Evolutionary conservation across 1,140 invertebrate genomes (phyloP).

Genomic region (Riptortus pedestris): DNA sequence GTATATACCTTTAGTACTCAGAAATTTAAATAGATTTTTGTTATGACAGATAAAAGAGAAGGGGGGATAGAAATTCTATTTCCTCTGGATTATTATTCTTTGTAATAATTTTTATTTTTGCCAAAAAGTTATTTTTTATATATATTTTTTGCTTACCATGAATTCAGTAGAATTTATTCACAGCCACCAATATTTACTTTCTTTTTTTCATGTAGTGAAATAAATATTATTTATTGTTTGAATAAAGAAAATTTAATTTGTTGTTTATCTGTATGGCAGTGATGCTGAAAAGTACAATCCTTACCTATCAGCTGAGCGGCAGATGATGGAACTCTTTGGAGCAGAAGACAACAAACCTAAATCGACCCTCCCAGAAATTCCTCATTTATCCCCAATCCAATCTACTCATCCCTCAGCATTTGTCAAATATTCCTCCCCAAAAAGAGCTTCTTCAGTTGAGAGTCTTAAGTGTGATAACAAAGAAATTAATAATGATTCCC

Average conservation of each 20-base stretch:
- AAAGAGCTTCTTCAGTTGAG: not conserved
- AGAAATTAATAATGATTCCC: constrained; percentile 30
- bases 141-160: too few species aligned
- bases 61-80: too few species aligned
- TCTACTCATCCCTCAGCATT: constrained; percentile 41
- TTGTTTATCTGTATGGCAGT: constrained; percentile 13
- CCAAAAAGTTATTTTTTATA: too few species aligned
- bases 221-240: too few species aligned
- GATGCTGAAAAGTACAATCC: constrained; percentile 47
- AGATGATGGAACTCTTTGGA: constrained; percentile 51
- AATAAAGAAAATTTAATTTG: not conserved
- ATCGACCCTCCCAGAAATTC: not conserved
- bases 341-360: constrained; percentile 36
- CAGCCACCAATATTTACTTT: too few species aligned
- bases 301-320: constrained; percentile 53
- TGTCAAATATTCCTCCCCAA: constrained; percentile 34
- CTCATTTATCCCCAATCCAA: constrained; percentile 10
- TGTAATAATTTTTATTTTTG: too few species aligned
- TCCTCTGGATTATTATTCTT: too few species aligned
- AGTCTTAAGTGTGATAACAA: constrained; percentile 28
- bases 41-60: too few species aligned
- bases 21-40: too few species aligned
- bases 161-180: too few species aligned
- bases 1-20: too few species aligned
- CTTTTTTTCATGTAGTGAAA: too few species aligned